Conservation (phyloP, 2,797 vertebrate genomes). For the Sebastes jordani region DNA sequence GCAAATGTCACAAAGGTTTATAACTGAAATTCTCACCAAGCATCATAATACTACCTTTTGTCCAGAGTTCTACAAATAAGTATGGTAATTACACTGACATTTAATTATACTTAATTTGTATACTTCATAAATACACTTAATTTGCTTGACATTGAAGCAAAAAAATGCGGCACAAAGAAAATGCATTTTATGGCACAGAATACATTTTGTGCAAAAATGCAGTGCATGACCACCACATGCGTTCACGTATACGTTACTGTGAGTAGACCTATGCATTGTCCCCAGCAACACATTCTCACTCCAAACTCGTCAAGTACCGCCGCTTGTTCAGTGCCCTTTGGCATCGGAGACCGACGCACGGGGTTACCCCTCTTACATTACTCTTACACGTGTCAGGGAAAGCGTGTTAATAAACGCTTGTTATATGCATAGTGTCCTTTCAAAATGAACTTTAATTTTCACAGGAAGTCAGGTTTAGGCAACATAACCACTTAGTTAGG, state of each 20-base stretch:
- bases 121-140: background rate
- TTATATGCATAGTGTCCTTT: no score
- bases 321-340: no score
- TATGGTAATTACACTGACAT: background rate
- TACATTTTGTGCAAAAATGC: background rate
- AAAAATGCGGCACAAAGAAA: background rate
- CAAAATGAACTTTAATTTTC: background rate
- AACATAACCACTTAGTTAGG: background rate
- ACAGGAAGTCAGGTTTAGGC: background rate
- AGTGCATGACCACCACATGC: background rate
- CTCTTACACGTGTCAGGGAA: no score
- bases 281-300: no score
- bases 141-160: background rate
- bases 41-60: background rate
- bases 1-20: background rate
- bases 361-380: no score
- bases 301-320: no score
- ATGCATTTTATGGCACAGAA: background rate
- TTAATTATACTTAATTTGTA: background rate
- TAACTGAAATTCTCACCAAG: background rate
- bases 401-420: no score
- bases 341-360: no score
- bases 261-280: background rate
- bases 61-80: background rate
- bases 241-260: background rate